Evolutionary conservation across 2,113 vertebrate species (phyloP), one percentile per base, ranked within the genome.

Genomic region (Hiodon alosoides): DNA sequence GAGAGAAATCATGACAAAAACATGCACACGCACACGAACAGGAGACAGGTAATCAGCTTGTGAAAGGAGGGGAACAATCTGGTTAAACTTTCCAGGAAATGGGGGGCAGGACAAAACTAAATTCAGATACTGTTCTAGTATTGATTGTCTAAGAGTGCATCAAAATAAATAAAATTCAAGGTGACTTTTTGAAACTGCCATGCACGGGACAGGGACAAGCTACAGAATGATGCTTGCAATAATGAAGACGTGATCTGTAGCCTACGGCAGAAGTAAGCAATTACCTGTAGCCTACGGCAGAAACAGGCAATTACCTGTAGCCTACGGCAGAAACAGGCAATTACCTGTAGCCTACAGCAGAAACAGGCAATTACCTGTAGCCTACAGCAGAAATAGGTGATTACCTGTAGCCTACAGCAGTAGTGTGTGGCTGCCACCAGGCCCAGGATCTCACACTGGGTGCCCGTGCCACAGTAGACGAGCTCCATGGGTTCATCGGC

Each of bases 401-500:
- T 60, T 14, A 60, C 59, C 59, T 60, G 59, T 60, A 60, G 59
- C 4, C 14, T 31, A 17, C 6, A 98, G 93, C 94, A 96, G 85
- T 95, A 98, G 46, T 80, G 90, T 0, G 93, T 92, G 67, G 96
- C 95, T 0, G 95, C 92, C 46, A 90, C 85, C 83, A 99, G 86
- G 11, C 92, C 90, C 13, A 90, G 78, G 5, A 99, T 93, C 79
- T 98, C 93, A 71, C 94, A 98, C 87, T 87, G 86, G 2, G 93
- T 92, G 48, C 93, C 93, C 8, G 90, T 84, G 59, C 97, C 97
- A 0, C 81, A 92, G 77, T 98, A 98, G 10, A 92, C 82, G 13
- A 94, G 88, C 81, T 97, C 94, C 85, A 96, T 90, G 75, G 92
- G 90, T 0, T 94, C 94, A 31, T 94, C 93, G 80, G 95, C 95